Evolutionary conservation across 2,888 invertebrate species (phyloP), one percentile per base, ranked within the genome.

Genomic region (Glaucopsyche alexis): DNA sequence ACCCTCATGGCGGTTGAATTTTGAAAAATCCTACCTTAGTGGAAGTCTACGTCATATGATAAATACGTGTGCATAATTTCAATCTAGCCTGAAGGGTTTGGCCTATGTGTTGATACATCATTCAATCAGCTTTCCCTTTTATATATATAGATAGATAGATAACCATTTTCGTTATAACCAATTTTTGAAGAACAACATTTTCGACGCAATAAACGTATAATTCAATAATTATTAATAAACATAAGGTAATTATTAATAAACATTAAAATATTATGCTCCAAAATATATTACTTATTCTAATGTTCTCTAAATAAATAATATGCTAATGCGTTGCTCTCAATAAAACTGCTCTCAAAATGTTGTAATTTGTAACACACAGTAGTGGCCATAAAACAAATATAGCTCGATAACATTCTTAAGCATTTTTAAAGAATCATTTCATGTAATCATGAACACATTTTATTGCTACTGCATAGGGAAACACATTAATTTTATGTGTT

Each of bases 381-480:
- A 69, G 69, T 69, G 67, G 45, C 8, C 29, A 49, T 69, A 47
- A 49, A 69, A 69, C 49, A 69, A 69, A 67, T 42, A 67, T 19
- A 67, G 42, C 42, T 45, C 40, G 47, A 49, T 69, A 49, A 49
- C 45, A 49, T 47, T 19, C 69, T 49, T 69, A 6, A 69, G 49
- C 8, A 49, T 69, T 69, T 65, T 69, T 14, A 69, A 47, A 69
- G 19, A 49, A 69, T 29, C 69, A 69, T 69, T 69, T 69, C 29
- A 19, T 69, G 47, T 69, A 69, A 49, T 69, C 49, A 29, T 19
- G 49, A 49, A 88, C 81, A 78, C 79, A 81, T 86, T 84, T 86
- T 86, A 88, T 82, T 86, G 89, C 91, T 90, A 84, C 90, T 87
- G 90, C 86, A 87, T 84, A 81, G 85, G 84, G 83, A 83, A 81